Conservation (phyloP, 2,113 vertebrate genomes). For the Nycticorax nycticorax region DNA sequence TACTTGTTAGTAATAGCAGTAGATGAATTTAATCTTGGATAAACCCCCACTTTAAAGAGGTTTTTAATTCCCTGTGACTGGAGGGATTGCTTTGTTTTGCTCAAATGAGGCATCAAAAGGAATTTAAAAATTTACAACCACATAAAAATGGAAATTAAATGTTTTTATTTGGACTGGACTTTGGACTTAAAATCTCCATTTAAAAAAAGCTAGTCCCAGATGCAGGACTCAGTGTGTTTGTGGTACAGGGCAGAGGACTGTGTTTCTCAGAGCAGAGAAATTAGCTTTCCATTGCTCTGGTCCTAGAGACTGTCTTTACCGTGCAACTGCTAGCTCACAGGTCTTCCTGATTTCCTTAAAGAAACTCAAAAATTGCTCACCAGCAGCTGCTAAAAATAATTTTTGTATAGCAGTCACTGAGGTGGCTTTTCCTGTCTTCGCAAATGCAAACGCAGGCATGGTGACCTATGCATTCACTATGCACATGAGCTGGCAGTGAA, state of each 20-base stretch:
- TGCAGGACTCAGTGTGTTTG: background rate
- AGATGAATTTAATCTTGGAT: background rate
- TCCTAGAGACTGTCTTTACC: background rate
- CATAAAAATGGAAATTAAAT: background rate
- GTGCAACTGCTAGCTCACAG: background rate
- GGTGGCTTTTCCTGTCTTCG: background rate
- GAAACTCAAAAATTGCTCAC: background rate
- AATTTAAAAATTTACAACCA: background rate
- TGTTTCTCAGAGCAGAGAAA: background rate
- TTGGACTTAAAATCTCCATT: background rate
- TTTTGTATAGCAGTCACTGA: background rate
- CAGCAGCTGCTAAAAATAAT: background rate
- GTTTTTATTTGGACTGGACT: background rate
- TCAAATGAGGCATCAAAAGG: background rate
- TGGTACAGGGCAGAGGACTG: background rate
- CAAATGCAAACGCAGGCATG: background rate
- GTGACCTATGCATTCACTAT: background rate
- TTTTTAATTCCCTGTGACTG: background rate
- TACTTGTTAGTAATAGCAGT: background rate
- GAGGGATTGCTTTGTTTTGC: background rate
- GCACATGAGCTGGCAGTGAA: background rate
- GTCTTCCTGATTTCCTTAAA: background rate
- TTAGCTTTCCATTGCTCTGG: background rate
- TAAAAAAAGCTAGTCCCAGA: background rate
- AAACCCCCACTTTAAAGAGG: background rate